These are phyloP conservation scores for Siniperca chuatsi DNA, from an alignment of 2,113 vertebrate genomes.

Conservation along the genomic window DNA sequence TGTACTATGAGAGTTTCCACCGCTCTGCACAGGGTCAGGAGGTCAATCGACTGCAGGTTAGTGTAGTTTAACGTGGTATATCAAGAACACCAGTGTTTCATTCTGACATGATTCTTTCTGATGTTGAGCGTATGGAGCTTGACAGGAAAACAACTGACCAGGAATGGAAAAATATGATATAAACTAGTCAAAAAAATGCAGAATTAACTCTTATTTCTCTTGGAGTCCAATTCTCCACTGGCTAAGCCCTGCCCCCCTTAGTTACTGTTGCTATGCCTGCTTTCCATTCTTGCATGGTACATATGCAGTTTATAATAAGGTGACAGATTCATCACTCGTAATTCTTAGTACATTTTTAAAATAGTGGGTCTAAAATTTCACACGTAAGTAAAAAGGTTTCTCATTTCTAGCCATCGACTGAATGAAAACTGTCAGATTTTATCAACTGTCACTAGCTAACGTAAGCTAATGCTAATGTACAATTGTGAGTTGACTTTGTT, in stretches of 20 bases:
- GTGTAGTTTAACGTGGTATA: slow-evolving; percentile 39
- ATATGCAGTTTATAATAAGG: no score
- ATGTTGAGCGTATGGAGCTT: slow-evolving; percentile 11
- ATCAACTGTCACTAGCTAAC: no score
- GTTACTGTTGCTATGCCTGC: not conserved
- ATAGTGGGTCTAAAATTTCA: no score
- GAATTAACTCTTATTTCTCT: not conserved
- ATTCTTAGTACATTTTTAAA: no score
- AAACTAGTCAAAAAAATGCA: not conserved
- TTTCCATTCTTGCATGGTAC: no score
- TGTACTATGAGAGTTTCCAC: slow-evolving; percentile 23
- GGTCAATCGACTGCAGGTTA: slow-evolving; percentile 60
- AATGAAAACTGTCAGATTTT: no score
- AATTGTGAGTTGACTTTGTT: not conserved
- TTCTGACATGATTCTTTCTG: slow-evolving; percentile 52
- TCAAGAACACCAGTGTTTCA: slow-evolving; percentile 3
- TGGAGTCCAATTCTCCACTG: not conserved
- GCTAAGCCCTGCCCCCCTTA: not conserved
- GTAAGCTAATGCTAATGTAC: not conserved
- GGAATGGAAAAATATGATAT: not conserved
- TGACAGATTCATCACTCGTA: no score
- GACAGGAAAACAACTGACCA: not conserved
- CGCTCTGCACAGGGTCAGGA: slow-evolving; percentile 23
- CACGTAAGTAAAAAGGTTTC: no score
- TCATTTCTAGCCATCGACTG: no score